Percentiles rank a stretch among this genome's conserved stretches.
Evolutionary conservation across 1,140 invertebrate genomes (phyloP).

Genomic region (Procambarus virginalis): DNA sequence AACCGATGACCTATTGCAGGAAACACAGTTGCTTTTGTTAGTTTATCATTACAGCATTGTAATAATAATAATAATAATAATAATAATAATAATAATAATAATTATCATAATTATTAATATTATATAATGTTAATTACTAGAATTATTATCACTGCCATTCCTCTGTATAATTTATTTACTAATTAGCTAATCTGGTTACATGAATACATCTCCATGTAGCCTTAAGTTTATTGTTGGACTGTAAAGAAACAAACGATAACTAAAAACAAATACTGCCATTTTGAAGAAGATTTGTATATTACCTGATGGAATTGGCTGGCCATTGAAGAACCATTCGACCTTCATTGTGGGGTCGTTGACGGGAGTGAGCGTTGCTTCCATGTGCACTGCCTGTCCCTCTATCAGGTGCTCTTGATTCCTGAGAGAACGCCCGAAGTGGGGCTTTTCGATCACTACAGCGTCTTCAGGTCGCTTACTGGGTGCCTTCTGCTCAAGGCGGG

Average conservation of each 20-base stretch:
- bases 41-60: no score
- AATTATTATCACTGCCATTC: no score
- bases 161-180: no score
- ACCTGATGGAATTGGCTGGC: slow-evolving; percentile 87
- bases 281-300: slow-evolving; percentile 70
- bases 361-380: slow-evolving; percentile 95
- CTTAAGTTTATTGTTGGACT: no score
- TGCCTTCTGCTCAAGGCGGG: slow-evolving; percentile 91
- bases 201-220: no score
- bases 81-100: no score
- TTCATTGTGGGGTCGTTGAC: slow-evolving; percentile 96
- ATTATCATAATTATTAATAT: not conserved
- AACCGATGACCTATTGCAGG: slow-evolving; percentile 77
- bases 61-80: no score
- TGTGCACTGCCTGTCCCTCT: slow-evolving; percentile 93
- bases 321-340: slow-evolving; percentile 96
- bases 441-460: slow-evolving; percentile 85
- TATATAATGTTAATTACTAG: no score
- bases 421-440: slow-evolving; percentile 90
- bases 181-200: not conserved
- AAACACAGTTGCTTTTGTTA: slow-evolving; percentile 71
- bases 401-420: slow-evolving; percentile 87
- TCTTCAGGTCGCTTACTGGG: slow-evolving; percentile 84
- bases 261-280: no score
- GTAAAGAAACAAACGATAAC: no score